Conservation (phyloP, 2,888 invertebrate species). For the Cryptocephalus primarius region DNA sequence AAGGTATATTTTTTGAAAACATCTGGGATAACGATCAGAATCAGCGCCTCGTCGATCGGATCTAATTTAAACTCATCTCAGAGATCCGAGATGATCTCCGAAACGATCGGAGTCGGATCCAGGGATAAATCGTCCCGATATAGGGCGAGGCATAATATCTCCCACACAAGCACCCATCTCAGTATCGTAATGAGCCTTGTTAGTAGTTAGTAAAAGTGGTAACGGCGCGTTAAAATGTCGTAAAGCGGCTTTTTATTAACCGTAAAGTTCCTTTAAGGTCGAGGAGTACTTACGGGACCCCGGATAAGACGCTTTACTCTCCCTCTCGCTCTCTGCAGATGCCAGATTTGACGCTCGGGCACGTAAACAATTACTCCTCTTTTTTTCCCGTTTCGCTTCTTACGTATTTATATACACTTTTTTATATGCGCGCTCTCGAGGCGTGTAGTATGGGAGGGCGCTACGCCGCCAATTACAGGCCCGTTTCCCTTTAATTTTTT, state of each 20-base stretch:
- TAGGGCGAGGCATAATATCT: conserved; percentile 24
- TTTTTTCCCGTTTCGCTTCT: conserved; percentile 6
- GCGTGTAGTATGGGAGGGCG: no score
- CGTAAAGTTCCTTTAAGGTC: conserved; percentile 32
- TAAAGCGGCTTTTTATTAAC: conserved; percentile 38
- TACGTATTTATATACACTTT: no score
- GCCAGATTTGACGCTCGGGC: conserved; percentile 23
- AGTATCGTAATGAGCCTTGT: conserved; percentile 37
- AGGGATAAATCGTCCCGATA: conserved; percentile 14
- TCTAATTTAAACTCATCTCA: no score
- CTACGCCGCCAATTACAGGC: no score
- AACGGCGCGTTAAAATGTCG: conserved; percentile 37
- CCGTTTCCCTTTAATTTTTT: no score
- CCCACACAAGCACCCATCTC: conserved; percentile 13
- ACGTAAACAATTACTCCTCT: conserved; percentile 32
- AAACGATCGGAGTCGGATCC: conserved; percentile 1
- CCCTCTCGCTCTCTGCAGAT: conserved; percentile 18
- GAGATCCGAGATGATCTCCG: no score
- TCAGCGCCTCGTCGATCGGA: no score
- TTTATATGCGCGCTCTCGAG: no score
- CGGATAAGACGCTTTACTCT: no score
- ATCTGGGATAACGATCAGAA: no score
- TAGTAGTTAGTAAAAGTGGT: conserved; percentile 38
- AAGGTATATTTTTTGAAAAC: no score
- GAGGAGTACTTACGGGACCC: conserved; percentile 21